Base-by-base conservation (phyloP, 2,113 vertebrate genomes). In the Pygoscelis adeliae region DNA sequence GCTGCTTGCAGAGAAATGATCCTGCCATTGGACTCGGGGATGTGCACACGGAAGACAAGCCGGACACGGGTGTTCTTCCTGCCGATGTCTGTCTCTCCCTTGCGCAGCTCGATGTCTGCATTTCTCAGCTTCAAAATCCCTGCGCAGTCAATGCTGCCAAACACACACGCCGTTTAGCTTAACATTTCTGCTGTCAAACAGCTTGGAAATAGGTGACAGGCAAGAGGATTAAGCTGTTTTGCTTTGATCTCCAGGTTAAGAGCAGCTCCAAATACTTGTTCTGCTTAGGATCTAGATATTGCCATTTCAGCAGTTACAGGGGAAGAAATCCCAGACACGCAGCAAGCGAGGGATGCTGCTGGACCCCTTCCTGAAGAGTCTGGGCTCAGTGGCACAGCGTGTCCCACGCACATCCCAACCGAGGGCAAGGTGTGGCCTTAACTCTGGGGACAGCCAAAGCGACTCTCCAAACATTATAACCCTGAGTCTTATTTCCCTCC, bases 101-200 rank as follows among this genome's bases (percentile, higher is more conserved):
- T 99, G 86, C 99, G 98, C 95, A 99, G 98, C 98, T 99, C 99
- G 2, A 99, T 99, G 98, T 99, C 99, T 0, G 99, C 99, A 0
- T 99, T 99, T 67, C 99, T 98, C 59, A 99, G 98, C 97, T 99
- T 99, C 97, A 99, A 98, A 97, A 99, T 99, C 80, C 99, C 99
- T 0, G 99, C 99, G 0, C 99, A 99, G 98, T 99, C 99, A 27
- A 99, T 99, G 98, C 99, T 99, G 97, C 55, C 88, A 66, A 83
- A 78, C 50, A 97, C 42, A 90, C 25, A 7, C 8, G 0, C 23
- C 3, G 0, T n/a, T 77, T 34, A n/a, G n/a, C 26, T 84, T 62
- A 46, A 14, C 44, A 3, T 3, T 80, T 6, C 76, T 56, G 63
- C 46, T 22, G 40, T 8, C 59, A 19, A 56, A 65, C 52, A 34